Evolutionary conservation across 2,888 invertebrate species (phyloP), one percentile per base, ranked within the genome.

Genomic region (Megaustenia siamemsis): DNA sequence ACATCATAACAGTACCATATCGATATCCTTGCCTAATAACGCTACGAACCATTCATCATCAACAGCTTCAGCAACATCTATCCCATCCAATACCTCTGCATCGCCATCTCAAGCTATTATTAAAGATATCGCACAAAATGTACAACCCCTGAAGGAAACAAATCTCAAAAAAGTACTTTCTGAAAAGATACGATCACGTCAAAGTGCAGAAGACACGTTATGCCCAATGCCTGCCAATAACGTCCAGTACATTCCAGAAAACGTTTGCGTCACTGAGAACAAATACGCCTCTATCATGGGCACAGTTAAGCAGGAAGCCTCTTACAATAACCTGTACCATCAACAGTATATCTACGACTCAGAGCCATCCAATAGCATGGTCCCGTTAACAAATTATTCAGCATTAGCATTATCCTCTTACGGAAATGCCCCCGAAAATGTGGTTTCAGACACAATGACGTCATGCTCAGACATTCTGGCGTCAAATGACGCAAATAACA

Each of bases 221-320:
- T 24, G 24, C 53, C 28, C 28, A 18, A 81, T 81, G 76, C 81
- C 84, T 15, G 43, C 53, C 0, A 80, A 84, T 63, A 78, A 24
- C 35, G 24, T 73, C 21, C 78, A 85, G 75, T 81, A 75, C 66
- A 35, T 85, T 8, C 66, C 76, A 5, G 81, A 81, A 32, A 68
- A 85, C 28, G 49, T 68, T 3, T 18, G 43, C 15, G 56, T 21
- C 4, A 53, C 68, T 38, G 76, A 73, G 1, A 21, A 32, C 40
- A 79, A 79, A 43, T 69, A 43, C 15, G 21, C 76, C 24, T 40
- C 82, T 4, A 12, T 85, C 32, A 40, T 85, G 38, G 80, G 86
- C 60, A 56, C 49, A 49, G 80, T 87, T 43, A 86, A 92, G 80
- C 87, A 86, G 53, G 88, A 87, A 82, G 86, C 71, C 15, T 53